Evolutionary conservation across 2,113 vertebrate species (phyloP).

Genomic region (Conger conger): DNA sequence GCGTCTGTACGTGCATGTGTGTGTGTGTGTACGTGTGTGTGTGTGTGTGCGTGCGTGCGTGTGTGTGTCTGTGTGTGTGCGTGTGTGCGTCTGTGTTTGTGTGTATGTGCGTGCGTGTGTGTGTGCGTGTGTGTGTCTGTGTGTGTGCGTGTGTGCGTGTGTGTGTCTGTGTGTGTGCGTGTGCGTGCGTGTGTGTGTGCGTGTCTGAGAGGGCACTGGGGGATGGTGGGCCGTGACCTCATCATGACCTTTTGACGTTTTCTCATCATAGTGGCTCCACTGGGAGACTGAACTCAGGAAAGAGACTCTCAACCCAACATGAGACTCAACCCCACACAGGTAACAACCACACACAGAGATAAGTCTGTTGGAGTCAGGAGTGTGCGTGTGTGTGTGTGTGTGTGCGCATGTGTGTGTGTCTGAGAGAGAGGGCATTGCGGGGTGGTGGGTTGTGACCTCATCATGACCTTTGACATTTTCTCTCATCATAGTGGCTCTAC

Average conservation of each 20-base stretch:
- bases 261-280: neutral
- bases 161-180: neutral
- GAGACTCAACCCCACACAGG: neutral
- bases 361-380: no score
- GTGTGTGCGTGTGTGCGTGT: constrained; percentile 14
- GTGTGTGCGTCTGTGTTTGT: constrained; percentile 14
- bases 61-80: constrained; percentile 7
- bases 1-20: constrained; percentile 30
- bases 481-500: no score
- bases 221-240: neutral
- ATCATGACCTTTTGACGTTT: neutral
- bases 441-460: no score
- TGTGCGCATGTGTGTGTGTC: no score
- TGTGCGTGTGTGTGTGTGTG: no score
- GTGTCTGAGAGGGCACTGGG: neutral
- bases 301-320: no score
- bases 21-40: constrained; percentile 18
- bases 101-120: neutral
- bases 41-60: neutral
- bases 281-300: neutral
- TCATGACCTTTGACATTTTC: no score
- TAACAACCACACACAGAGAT: neutral
- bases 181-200: neutral
- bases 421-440: no score
- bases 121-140: constrained; percentile 18